Base-by-base conservation (phyloP, 2,797 vertebrate genomes). In the Euthynnus affinis region DNA sequence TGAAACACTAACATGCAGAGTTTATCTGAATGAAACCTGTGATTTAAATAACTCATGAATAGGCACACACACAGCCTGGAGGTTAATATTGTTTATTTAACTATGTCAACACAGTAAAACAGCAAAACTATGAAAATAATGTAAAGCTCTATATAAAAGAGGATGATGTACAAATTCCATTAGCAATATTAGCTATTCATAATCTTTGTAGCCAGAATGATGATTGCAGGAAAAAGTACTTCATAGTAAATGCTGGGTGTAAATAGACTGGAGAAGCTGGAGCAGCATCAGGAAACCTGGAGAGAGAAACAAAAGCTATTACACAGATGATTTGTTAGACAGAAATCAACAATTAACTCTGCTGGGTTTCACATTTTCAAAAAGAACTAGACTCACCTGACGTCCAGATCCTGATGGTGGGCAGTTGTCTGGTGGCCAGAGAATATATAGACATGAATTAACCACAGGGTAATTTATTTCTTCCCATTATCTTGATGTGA, bases 341-440 rank as follows among this genome's bases (percentile, higher is more conserved):
- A 40, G 20, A 68, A 48, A 74, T 9, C 46, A 74, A 44, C 14
- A 66, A 27, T 25, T 23, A 3, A 48, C 17, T 1, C 2, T 18
- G 2, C 3, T 17, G 5, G 0, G 17, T 72, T 72, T 51, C 1
- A 57, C 0, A 14, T 40, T 22, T 52, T 15, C 12, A 6, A 69
- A 20, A 59, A 0, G 2, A 18, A 46, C 22, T 2, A 53, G 7
- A 61, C 78, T 81, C 42, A 87, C 92, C 79, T 91, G 88, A 76
- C 4, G 60, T 52, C 80, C 84, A 72, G 88, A 72, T 74, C 32
- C 66, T 42, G 88, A 58, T 13, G 85, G 52, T 0, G 93, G 91
- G 61, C 94, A 95, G 44, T 93, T 92, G 22, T 92, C 94, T 95
- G 88, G 87, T 17, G 40, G 59, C 5, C 53, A 80, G 20, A 81